Conservation (phyloP, 1,140 invertebrate genomes). For the Drosophila busckii region DNA sequence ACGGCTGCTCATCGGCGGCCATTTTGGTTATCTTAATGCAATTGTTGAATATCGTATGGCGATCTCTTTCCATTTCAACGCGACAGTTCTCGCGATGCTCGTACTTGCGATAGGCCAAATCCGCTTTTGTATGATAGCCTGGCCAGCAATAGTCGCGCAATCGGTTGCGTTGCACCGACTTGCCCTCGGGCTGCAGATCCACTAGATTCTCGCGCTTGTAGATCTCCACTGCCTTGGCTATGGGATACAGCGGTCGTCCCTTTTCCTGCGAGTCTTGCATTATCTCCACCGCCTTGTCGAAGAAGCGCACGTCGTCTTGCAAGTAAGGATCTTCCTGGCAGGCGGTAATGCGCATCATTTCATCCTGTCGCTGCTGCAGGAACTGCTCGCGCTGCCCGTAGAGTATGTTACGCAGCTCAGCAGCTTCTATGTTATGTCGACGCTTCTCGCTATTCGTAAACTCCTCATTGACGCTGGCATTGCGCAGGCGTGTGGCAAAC, state of each 20-base stretch:
- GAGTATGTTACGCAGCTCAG: slow-evolving; percentile 18
- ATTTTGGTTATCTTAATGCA: slow-evolving; percentile 50
- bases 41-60: slow-evolving; percentile 38
- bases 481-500: slow-evolving; percentile 29
- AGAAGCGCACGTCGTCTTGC: slow-evolving; percentile 47
- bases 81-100: slow-evolving; percentile 47
- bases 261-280: slow-evolving; percentile 35
- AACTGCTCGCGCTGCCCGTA: slow-evolving; percentile 31
- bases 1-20: slow-evolving; percentile 38
- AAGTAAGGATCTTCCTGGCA: slow-evolving; percentile 49
- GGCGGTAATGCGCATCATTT: slow-evolving; percentile 33
- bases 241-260: slow-evolving; percentile 43
- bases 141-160: slow-evolving; percentile 51
- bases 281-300: slow-evolving; percentile 18
- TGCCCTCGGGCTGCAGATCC: slow-evolving; percentile 31
- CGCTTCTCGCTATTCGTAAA: slow-evolving; percentile 12
- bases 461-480: slow-evolving; percentile 22
- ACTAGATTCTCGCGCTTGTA: slow-evolving; percentile 41
- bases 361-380: slow-evolving; percentile 20
- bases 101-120: slow-evolving; percentile 52
- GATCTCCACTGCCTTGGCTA: slow-evolving; percentile 28
- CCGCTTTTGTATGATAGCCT: slow-evolving; percentile 42
- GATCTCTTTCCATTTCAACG: slow-evolving; percentile 12
- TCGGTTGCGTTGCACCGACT: slow-evolving; percentile 22
- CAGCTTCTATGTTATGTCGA: neutral